Evolutionary conservation across 2,113 vertebrate genomes (phyloP), one percentile per base, ranked within the genome.

Genomic region (Lynx canadensis): DNA sequence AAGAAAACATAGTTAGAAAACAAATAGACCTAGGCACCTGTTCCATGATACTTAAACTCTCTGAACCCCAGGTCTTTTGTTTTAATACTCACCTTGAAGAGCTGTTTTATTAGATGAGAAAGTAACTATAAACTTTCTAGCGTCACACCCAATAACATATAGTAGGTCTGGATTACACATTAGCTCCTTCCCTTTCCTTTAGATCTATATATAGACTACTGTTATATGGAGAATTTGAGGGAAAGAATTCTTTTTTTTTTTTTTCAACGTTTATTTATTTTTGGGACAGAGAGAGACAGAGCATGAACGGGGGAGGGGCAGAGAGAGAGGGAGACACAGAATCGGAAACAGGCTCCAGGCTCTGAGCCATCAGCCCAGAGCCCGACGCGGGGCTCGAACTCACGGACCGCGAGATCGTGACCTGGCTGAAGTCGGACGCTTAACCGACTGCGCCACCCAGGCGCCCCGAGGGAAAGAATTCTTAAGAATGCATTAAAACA

Each of bases 211-310:
- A 60, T 31, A 84, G n/a, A 66, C 1, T 3, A 74, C 57, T 95
- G 19, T 27, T 91, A 80, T 36, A 74, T 23, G 19, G 45, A 94
- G 89, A 90, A 84, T 88, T 48, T 88, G 74, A 96, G 38, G 14
- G 52, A 63, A 95, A 95, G 63, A 81, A 96, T 89, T 83, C 45
- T 95, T 96, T n/a, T n/a, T n/a, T n/a, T n/a, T n/a, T n/a, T n/a
- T n/a, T n/a, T n/a, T n/a, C n/a, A n/a, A n/a, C n/a, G n/a, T n/a
- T n/a, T n/a, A n/a, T n/a, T n/a, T n/a, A n/a, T n/a, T n/a, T n/a
- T n/a, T n/a, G n/a, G n/a, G n/a, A n/a, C n/a, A n/a, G n/a, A n/a
- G n/a, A n/a, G n/a, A n/a, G n/a, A n/a, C n/a, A n/a, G n/a, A n/a
- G n/a, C n/a, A n/a, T n/a, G n/a, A n/a, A n/a, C n/a, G n/a, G n/a